Conservation (phyloP, 2,113 vertebrate species). For the Myotis yumanensis region DNA sequence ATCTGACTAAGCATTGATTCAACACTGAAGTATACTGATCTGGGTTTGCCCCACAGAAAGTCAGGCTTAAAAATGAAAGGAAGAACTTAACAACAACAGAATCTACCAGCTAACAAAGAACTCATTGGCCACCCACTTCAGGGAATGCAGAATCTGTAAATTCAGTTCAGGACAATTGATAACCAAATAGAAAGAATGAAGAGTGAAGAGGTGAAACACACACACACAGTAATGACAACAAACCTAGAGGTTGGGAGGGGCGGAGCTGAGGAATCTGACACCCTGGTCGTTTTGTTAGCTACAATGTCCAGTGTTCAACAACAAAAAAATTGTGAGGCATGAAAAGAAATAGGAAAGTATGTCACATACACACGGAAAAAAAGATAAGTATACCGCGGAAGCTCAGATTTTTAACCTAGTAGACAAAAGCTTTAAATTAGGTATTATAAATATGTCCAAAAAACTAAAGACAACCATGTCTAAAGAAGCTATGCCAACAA, state of each 20-base stretch:
- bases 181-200: background rate
- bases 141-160: background rate
- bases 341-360: background rate
- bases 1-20: background rate
- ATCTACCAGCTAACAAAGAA: background rate
- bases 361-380: background rate
- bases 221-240: background rate
- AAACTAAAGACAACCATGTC: background rate
- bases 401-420: background rate
- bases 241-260: background rate
- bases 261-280: background rate
- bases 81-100: background rate
- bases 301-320: background rate
- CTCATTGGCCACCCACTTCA: background rate
- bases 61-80: background rate
- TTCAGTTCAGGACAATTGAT: background rate
- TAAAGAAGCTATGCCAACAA: background rate
- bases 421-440: background rate
- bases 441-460: background rate
- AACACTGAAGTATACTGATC: background rate
- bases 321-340: background rate
- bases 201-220: background rate
- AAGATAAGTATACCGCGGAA: background rate
- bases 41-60: background rate
- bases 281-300: background rate